Base-by-base conservation (phyloP, 2,888 invertebrate species). In the Apamea monoglypha region DNA sequence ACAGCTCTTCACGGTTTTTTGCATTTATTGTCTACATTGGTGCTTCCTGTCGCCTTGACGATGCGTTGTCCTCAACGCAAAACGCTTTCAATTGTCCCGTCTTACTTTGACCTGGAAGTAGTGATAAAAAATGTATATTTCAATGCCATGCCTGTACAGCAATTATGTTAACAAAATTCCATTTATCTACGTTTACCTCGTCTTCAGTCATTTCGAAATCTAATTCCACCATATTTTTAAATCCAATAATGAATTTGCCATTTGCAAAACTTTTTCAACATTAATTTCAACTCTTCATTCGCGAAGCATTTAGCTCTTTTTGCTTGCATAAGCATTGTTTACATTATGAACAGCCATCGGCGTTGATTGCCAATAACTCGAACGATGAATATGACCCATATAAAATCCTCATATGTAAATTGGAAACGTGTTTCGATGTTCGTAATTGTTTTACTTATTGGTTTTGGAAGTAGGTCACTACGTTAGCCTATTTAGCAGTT, bases 281-380 rank as follows among this genome's bases (percentile, higher is more conserved):
- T 85, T 69, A 82, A 73, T 83, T 67, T 68, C n/a, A 66, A 73
- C 78, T 71, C 50, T 83, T 79, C 72, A 84, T 74, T 87, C 64
- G 40, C 61, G 25, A 61, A 87, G 50, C 67, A 69, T 75, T 87
- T 76, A 70, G 76, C 77, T 53, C 63, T 75, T 76, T 74, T 74
- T 76, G 74, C 56, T 87, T 74, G 29, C 84, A 72, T 61, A 76
- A 74, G 72, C 73, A 76, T 73, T 87, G 88, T 85, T 82, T 87
- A 85, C 85, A 85, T 29, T 84, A 68, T 78, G 59, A 84, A 59
- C 74, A 84, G 72, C 74, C 66, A 72, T 87, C 56, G 81, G 56
- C 84, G 76, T 80, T 85, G 87, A 85, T 84, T 85, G 87, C 87
- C 84, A 87, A 85, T 84, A 85, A 85, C 77, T 85, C 68, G 72